Evolutionary conservation across 2,888 invertebrate species (phyloP), one percentile per base, ranked within the genome.

Genomic region (Machimus atricapillus): DNA sequence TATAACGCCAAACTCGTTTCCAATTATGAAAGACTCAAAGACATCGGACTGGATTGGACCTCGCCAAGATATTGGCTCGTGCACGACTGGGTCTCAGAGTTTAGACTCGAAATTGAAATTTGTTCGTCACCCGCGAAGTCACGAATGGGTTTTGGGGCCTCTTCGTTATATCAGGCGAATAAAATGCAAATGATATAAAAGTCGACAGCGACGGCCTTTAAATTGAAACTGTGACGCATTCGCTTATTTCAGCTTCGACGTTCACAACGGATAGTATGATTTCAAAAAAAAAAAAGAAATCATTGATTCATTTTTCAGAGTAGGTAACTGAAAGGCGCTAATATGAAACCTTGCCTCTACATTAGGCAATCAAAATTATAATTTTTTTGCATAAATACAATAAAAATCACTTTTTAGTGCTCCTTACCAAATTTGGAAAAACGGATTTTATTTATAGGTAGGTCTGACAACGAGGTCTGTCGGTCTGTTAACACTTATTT

Each of bases 1-100:
- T 8, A 52, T n/a, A n/a, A n/a, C 16, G 81, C 81, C 31, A 81
- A 81, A 81, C 31, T 81, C 43, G 81, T 81, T 56, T 56, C 31
- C 81, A 46, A 78, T 78, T 34, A 78, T 40, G 78, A 78, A 78
- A 78, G 40, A 78, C 66, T 19, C 52, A 1, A 31, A 34, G 74
- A 27, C 23, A 7, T n/a, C 76, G 31, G 16, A 34, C 52, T 12
- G 27, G 34, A 31, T 56, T 81, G 52, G 31, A 81, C 34, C 37
- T 19, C 23, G 52, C 56, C 46, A n/a, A 40, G 1, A 78, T 78
- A 40, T 78, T 76, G 76, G 76, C 76, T 76, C 76, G 76, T 34
- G 76, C 76, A 76, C 37, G 66, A 66, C 27, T 27, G 27, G 23
- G 66, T 27, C 12, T 66, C 66, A 66, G n/a, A n/a, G 12, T 66